Evolutionary conservation across 2,113 vertebrate genomes (phyloP), one percentile per base, ranked within the genome.

Genomic region (Sylvia atricapilla): DNA sequence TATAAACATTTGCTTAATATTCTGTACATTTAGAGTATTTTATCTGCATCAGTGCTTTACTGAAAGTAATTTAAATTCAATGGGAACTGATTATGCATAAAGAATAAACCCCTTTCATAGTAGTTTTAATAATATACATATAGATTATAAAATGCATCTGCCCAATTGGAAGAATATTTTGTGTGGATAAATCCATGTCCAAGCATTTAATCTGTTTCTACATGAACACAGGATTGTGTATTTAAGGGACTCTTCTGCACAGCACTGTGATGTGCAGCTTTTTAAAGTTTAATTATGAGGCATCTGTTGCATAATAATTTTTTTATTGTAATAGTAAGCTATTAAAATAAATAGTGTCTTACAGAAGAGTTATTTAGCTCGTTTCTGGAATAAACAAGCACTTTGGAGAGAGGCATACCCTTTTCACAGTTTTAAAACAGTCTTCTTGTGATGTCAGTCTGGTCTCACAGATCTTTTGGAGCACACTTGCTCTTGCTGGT

Each of bases 1-100:
- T 97, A 97, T 97, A 98, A 98, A 98, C 84, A 97, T 98, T 98
- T 97, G 90, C 94, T 98, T 98, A 98, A 98, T 98, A 98, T 98
- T 98, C 97, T 98, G 97, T 97, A 98, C 95, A 97, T 98, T 97
- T 96, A 87, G 91, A 95, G 81, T 93, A 89, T 97, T 98, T 96
- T 98, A 97, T 98, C 97, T 97, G 96, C 96, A 96, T 96, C 85
- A 20, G 46, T 97, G 93, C 94, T 92, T 96, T 94, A 90, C 91
- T 81, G 93, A 93, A 97, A 97, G 97, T 97, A 96, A 97, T 98
- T 98, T 97, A 96, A 97, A 97, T 97, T 97, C 97, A 97, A 64
- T 96, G 85, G 94, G 79, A 97, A 97, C 96, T 97, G 96, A 98
- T 98, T 97, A 97, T 94, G 94, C 49, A n/a, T 94, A 95, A 97